Evolutionary conservation across 2,797 vertebrate species (phyloP).

Genomic region (Lutjanus argentimaculatus): DNA sequence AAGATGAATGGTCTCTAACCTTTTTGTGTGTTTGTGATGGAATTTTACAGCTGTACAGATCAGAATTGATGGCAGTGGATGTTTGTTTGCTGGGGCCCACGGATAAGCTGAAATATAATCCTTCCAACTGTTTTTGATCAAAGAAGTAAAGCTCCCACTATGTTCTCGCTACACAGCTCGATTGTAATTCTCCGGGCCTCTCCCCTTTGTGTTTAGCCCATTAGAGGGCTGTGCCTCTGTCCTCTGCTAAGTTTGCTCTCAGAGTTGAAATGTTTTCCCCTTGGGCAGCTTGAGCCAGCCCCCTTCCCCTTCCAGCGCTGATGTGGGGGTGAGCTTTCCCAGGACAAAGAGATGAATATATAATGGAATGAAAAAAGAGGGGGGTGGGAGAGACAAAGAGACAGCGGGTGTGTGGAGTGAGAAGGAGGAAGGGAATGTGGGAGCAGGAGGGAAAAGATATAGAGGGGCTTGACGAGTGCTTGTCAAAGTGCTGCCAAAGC

Average conservation of each 20-base stretch:
- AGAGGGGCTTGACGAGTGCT: slow-evolving; percentile 76
- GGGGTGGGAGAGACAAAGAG: slow-evolving; percentile 78
- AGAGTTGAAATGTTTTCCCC: slow-evolving; percentile 80
- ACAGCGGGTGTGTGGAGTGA: slow-evolving; percentile 71
- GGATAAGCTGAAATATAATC: slow-evolving; percentile 67
- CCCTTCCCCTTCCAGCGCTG: slow-evolving; percentile 66
- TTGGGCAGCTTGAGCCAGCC: slow-evolving; percentile 70
- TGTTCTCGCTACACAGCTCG: slow-evolving; percentile 41
- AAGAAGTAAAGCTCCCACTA: slow-evolving; percentile 44
- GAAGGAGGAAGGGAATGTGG: slow-evolving; percentile 68
- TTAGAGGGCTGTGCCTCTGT: slow-evolving; percentile 56
- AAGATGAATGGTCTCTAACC: slow-evolving; percentile 49
- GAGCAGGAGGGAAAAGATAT: slow-evolving; percentile 69
- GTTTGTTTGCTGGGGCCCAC: slow-evolving; percentile 55
- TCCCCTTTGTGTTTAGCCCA: slow-evolving; percentile 56
- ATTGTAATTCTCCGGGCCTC: slow-evolving; percentile 69
- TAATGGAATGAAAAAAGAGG: slow-evolving; percentile 79
- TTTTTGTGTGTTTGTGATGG: slow-evolving; percentile 52
- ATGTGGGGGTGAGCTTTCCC: slow-evolving; percentile 82
- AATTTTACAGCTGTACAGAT: slow-evolving; percentile 56
- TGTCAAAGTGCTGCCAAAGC: slow-evolving; percentile 69
- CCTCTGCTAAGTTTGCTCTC: slow-evolving; percentile 75
- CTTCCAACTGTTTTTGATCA: slow-evolving; percentile 61
- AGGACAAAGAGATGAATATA: slow-evolving; percentile 86
- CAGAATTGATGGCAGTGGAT: slow-evolving; percentile 33